These are phyloP conservation scores for Chrysomela aeneicollis DNA, from an alignment of 2,888 invertebrate genomes.

Conservation along the genomic window DNA sequence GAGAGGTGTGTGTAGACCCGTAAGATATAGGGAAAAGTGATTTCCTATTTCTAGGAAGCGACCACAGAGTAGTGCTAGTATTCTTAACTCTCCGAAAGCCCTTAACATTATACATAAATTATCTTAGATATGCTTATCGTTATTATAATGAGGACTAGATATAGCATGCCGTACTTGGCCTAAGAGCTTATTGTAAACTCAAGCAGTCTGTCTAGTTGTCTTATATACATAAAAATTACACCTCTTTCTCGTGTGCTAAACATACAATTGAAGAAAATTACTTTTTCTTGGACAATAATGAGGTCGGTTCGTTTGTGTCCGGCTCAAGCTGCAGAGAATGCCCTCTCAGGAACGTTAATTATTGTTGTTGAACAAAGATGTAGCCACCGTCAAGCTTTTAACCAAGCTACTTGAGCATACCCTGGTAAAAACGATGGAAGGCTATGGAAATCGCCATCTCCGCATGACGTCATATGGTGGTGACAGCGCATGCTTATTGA, in stretches of 20 bases:
- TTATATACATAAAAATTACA: constrained; percentile 28
- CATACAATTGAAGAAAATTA: constrained; percentile 25
- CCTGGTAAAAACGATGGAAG: too few species aligned
- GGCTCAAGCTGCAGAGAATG: too few species aligned
- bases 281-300: too few species aligned
- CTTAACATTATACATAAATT: constrained; percentile 15
- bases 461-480: too few species aligned
- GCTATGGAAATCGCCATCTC: too few species aligned
- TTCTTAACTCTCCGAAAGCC: constrained; percentile 29
- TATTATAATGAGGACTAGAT: constrained; percentile 30
- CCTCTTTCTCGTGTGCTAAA: constrained; percentile 21
- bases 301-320: too few species aligned
- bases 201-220: constrained; percentile 29
- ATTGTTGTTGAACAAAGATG: too few species aligned
- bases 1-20: constrained; percentile 27
- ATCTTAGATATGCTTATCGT: constrained; percentile 20
- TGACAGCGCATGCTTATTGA: too few species aligned
- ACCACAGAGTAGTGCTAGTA: constrained; percentile 26
- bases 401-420: too few species aligned
- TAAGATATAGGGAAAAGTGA: constrained; percentile 29
- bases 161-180: constrained; percentile 20
- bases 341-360: too few species aligned
- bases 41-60: constrained; percentile 29
- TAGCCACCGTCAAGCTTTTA: too few species aligned
- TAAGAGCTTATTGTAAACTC: constrained; percentile 30